Base-by-base conservation (phyloP, 2,113 vertebrate genomes). In the Apaloderma vittatum region DNA sequence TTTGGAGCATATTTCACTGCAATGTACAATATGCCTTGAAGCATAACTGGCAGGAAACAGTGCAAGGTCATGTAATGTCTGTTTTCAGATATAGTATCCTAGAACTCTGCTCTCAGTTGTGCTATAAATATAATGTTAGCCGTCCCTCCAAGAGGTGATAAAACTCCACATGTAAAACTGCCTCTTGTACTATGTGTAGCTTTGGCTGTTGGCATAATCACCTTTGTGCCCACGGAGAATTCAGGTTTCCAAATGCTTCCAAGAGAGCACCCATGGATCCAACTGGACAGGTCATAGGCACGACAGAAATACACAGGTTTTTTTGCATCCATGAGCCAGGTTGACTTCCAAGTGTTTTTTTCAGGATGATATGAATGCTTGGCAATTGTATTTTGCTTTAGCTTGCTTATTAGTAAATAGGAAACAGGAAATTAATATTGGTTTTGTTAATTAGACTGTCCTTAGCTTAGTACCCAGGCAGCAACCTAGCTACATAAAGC, bases 31-130 rank as follows among this genome's bases (percentile, higher is more conserved):
- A 40, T 62, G 19, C 5, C 77, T 88, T 94, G 76, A 85, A 48
- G 58, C 49, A 49, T 61, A 94, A 88, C 37, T 93, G 62, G 24
- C 57, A 96, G 62, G 17, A 93, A 96, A 75, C 7, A 75, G 57
- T 37, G 26, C 49, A 61, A 81, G 57, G 84, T 85, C 80, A 72
- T 11, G 37, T 27, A 88, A 59, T 70, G 26, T 37, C 36, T 49
- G 3, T 52, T 95, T 87, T 93, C 84, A 85, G 26, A 82, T 75
- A 57, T 3, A n/a, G 30, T 75, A 30, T 48, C 73, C 73, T 40
- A 55, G 68, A 91, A 52, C 32, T 23, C 59, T 71, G 63, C 61
- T 91, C 55, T 83, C 66, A 68, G n/a, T 49, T 82, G 32, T 24
- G 16, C 80, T 84, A 29, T 84, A 94, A 94, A 93, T 88, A 40